Evolutionary conservation across 37 sponge, comb jelly and placozoan species (phyloP).

Genomic region (Geodia barretti): DNA sequence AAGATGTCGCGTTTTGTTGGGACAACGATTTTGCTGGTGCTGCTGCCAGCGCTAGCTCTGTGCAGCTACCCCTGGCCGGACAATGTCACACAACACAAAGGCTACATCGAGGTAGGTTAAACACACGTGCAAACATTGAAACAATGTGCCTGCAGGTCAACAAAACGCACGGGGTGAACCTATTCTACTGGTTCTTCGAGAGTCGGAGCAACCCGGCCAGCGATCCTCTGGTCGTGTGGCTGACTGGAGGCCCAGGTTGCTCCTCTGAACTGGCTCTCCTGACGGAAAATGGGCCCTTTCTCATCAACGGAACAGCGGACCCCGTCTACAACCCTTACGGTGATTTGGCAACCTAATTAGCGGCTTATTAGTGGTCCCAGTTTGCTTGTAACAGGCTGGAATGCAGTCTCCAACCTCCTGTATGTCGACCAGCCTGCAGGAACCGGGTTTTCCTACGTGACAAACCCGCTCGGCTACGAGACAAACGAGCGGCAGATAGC

Average conservation of each 20-base stretch:
- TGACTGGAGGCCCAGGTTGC: slow-evolving; percentile 93
- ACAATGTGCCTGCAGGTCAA: slow-evolving; percentile 79
- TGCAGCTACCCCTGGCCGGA: slow-evolving; percentile 81
- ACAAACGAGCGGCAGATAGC: slow-evolving; percentile 79
- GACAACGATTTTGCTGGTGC: no score
- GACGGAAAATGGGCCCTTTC: slow-evolving; percentile 88
- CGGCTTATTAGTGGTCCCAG: no score
- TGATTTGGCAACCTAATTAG: no score
- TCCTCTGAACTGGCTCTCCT: slow-evolving; percentile 82
- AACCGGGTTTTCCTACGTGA: slow-evolving; percentile 86
- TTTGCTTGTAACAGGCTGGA: slow-evolving; percentile 80
- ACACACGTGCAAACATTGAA: not conserved
- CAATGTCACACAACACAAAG: slow-evolving; percentile 80
- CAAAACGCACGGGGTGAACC: slow-evolving; percentile 71
- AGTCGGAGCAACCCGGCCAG: slow-evolving; percentile 68
- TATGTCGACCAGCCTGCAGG: slow-evolving; percentile 90
- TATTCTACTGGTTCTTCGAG: slow-evolving; percentile 93
- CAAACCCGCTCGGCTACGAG: slow-evolving; percentile 62
- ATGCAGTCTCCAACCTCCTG: slow-evolving; percentile 85
- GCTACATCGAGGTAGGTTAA: slow-evolving; percentile 74
- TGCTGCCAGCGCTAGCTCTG: not conserved
- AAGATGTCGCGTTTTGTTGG: no score
- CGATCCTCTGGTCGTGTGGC: slow-evolving; percentile 88
- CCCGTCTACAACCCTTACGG: slow-evolving; percentile 70
- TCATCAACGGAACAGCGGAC: slow-evolving; percentile 44